Evolutionary conservation across 2,113 vertebrate genomes (phyloP).

Genomic region (Mormyrus iriodes): DNA sequence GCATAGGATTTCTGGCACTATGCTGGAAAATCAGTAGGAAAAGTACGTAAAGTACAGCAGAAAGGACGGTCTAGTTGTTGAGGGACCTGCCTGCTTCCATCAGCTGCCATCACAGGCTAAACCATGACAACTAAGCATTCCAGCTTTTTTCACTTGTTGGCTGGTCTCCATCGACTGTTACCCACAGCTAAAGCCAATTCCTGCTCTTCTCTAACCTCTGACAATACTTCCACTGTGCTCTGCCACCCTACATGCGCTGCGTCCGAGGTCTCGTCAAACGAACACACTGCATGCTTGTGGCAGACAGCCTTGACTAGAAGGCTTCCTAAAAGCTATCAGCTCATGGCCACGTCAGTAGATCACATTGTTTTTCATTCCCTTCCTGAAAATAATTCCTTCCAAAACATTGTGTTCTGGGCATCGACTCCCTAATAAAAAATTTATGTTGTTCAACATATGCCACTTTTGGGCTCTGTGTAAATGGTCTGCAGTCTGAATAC

Average conservation of each 20-base stretch:
- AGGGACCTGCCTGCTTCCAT: background rate
- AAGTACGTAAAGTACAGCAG: background rate
- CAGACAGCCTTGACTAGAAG: constrained; percentile 8
- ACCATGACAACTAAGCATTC: background rate
- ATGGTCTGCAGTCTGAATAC: background rate
- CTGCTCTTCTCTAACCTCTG: background rate
- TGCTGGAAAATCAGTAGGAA: background rate
- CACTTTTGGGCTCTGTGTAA: background rate
- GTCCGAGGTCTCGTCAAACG: background rate
- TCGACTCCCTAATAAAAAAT: background rate
- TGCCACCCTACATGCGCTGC: background rate
- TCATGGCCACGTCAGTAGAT: background rate
- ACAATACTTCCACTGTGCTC: constrained; percentile 11
- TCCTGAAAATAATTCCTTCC: background rate
- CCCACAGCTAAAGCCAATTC: background rate
- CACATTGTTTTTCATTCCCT: background rate
- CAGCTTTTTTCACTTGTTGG: background rate
- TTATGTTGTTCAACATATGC: background rate
- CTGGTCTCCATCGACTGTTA: background rate
- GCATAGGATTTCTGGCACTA: background rate
- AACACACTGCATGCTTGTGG: background rate
- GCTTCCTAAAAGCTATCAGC: background rate
- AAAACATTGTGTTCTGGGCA: background rate
- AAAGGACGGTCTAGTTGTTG: background rate
- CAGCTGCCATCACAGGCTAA: background rate